Percentiles rank a stretch among this genome's conserved stretches.
These are phyloP conservation scores for Caranx ignobilis DNA, from an alignment of 2,113 vertebrate species.

Conservation along the genomic window DNA sequence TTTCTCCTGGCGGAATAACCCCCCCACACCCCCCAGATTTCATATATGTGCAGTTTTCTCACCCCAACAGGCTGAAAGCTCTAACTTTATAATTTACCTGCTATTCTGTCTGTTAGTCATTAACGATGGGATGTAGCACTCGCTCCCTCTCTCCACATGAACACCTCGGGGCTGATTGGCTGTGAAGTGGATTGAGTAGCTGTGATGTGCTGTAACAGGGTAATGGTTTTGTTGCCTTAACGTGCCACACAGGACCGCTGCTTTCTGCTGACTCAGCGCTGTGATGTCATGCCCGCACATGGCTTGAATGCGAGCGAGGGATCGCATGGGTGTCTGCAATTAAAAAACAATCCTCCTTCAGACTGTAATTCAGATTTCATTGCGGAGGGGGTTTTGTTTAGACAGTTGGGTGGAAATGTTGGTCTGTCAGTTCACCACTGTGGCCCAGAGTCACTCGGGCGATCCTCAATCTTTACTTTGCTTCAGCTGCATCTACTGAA, in stretches of 20 bases:
- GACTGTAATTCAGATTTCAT: background rate
- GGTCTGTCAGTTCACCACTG: background rate
- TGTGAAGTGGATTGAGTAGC: constrained; percentile 45
- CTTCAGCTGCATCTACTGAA: background rate
- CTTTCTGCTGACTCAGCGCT: constrained; percentile 46
- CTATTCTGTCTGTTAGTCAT: constrained; percentile 17
- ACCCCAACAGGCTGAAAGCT: constrained; percentile 35
- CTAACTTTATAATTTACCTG: background rate
- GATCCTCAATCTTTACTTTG: background rate
- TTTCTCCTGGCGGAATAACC: constrained; percentile 56
- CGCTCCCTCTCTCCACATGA: constrained; percentile 20
- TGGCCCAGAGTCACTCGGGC: background rate
- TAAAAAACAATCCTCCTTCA: background rate
- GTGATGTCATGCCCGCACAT: constrained; percentile 33
- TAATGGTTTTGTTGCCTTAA: constrained; percentile 22
- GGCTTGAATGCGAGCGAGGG: background rate
- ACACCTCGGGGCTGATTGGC: constrained; percentile 29
- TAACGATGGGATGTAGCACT: constrained; percentile 50
- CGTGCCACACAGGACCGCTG: background rate
- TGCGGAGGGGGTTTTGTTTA: background rate
- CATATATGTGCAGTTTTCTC: constrained; percentile 34
- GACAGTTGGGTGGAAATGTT: background rate
- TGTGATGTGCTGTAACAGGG: constrained; percentile 30
- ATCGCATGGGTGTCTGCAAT: background rate
- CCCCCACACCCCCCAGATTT: constrained; percentile 5